A percentile compares a stretch with the other conserved stretches of the same genome.
phyloP scores from a whole-genome alignment of 2,113 vertebrate species.

The Sander vitreus region DNA sequence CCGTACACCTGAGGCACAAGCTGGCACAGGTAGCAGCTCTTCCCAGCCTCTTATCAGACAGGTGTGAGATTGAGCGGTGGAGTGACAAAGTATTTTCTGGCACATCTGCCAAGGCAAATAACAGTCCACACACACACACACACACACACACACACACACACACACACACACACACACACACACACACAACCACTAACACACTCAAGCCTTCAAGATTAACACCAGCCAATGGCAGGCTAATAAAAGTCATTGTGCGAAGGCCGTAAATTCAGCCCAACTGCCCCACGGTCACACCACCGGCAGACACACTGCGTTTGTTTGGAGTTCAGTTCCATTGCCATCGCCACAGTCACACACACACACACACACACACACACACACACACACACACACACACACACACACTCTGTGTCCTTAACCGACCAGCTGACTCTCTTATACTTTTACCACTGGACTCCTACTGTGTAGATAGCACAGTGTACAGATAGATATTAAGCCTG shows the following conservation, averaged over 20 bases:
- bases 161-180: constrained; percentile 19
- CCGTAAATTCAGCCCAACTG: constrained; percentile 48
- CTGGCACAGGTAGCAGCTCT: constrained; percentile 52
- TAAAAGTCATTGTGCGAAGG: constrained; percentile 70
- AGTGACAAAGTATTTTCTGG: constrained; percentile 52
- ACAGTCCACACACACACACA: constrained; percentile 16
- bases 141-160: constrained; percentile 22
- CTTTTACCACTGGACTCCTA: constrained; percentile 70
- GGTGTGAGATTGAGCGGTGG: constrained; percentile 47
- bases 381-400: constrained; percentile 43
- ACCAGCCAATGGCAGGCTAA: constrained; percentile 57
- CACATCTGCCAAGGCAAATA: constrained; percentile 57
- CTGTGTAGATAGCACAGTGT: constrained; percentile 62
- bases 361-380: background rate
- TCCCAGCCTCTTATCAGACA: constrained; percentile 64
- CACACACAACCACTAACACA: constrained; percentile 30
- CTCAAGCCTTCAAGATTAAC: constrained; percentile 48
- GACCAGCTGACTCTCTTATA: constrained; percentile 72
- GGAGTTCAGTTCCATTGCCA: constrained; percentile 72
- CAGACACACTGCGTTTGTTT: constrained; percentile 60
- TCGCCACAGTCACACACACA: constrained; percentile 36
- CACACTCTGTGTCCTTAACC: constrained; percentile 59
- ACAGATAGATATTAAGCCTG: constrained; percentile 37
- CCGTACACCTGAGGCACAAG: constrained; percentile 9
- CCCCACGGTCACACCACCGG: constrained; percentile 22